Conservation (phyloP, 2,113 vertebrate species). For the Hippocampus barbouri region DNA sequence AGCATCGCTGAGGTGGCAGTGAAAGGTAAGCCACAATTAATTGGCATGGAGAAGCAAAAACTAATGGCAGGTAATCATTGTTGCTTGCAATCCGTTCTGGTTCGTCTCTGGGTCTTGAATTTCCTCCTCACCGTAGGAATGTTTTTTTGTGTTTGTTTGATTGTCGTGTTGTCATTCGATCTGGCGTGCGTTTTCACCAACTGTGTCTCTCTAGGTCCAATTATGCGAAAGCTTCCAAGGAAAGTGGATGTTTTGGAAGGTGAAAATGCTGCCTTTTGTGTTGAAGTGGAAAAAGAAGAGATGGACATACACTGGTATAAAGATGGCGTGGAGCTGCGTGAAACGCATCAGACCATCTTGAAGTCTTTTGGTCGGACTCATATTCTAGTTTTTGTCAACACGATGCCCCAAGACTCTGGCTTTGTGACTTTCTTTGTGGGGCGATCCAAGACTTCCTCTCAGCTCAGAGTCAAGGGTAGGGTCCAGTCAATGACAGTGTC, state of each 20-base stretch:
- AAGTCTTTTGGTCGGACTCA: conserved; percentile 92
- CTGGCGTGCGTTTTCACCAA: background rate
- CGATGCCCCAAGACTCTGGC: conserved; percentile 85
- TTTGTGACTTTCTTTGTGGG: conserved; percentile 83
- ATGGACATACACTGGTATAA: conserved; percentile 87
- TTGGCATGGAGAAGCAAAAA: background rate
- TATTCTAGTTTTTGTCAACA: conserved; percentile 90
- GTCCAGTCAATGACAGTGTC: background rate
- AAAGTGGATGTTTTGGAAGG: conserved; percentile 93
- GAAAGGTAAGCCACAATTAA: conserved; percentile 76
- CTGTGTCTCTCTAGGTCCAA: conserved; percentile 65
- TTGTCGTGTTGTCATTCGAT: background rate
- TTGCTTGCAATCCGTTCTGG: background rate
- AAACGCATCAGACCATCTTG: conserved; percentile 80
- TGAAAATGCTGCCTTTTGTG: conserved; percentile 93
- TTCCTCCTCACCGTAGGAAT: background rate
- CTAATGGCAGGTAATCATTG: background rate
- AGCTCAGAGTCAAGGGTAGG: conserved; percentile 92
- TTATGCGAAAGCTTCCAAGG: conserved; percentile 82
- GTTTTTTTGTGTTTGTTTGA: background rate
- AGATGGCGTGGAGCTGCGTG: conserved; percentile 79
- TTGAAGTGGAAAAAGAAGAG: conserved; percentile 82
- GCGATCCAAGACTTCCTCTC: conserved; percentile 86
- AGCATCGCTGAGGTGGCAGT: conserved; percentile 92
- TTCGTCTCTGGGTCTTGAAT: background rate